phyloP scores from a whole-genome alignment of 2,888 invertebrate genomes.

The Stramonita haemastoma region DNA sequence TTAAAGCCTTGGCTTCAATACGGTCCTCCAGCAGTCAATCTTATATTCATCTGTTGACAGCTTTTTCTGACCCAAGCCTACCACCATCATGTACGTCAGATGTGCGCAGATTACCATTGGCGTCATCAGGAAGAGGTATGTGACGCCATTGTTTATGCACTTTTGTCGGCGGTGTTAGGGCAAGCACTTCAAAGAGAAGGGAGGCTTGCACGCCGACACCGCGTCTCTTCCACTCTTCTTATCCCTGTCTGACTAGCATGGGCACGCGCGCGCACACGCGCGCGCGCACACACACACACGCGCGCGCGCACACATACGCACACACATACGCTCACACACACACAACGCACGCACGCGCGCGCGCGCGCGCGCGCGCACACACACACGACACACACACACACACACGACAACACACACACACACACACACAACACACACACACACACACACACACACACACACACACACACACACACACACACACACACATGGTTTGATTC shows the following conservation, averaged over 20 bases:
- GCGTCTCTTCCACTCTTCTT: no score
- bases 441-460: not conserved
- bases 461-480: not conserved
- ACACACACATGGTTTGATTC: not conserved
- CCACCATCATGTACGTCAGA: slow-evolving; percentile 86
- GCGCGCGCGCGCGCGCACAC: not conserved
- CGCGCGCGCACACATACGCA: not conserved
- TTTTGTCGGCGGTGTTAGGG: no score
- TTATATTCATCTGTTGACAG: slow-evolving; percentile 78
- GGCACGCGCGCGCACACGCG: not conserved
- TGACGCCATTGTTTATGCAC: not conserved
- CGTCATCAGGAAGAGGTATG: slow-evolving; percentile 82
- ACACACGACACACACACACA: not conserved
- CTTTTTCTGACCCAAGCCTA: slow-evolving; percentile 84
- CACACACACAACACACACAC: not conserved
- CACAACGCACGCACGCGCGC: no score
- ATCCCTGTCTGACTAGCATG: not conserved
- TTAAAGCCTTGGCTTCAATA: no score
- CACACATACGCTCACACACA: not conserved
- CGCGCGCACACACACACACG: not conserved
- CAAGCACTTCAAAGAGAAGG: no score
- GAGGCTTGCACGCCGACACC: no score
- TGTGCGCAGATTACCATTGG: slow-evolving; percentile 86
- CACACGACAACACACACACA: no score
- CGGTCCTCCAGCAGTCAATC: no score